Base-by-base conservation (phyloP, 2,888 invertebrate species). In the Lepidonotus clava region DNA sequence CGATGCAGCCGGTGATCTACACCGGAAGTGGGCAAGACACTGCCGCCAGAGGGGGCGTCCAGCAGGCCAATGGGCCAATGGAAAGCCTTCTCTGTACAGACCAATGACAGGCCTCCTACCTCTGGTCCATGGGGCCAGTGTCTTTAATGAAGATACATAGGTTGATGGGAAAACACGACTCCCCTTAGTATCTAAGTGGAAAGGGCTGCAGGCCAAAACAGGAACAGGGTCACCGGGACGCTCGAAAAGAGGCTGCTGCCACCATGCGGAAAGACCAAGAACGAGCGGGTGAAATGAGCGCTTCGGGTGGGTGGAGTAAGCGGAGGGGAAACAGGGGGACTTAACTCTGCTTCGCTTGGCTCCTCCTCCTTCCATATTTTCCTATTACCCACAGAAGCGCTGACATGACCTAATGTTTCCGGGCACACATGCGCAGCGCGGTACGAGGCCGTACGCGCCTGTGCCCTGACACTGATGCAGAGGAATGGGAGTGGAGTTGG, bases 91-190 rank as follows among this genome's bases (percentile, higher is more conserved):
- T 36, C 36, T 71, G 8, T 71, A 38, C 38, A 18, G 66, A 66
- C 66, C 66, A 66, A 66, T 66, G 66, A 28, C 38, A 36, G 71
- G 61, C 61, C 61, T 61, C 24, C 61, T 61, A n/a, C n/a, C 61
- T 71, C 71, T 71, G 38, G 18, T 71, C 71, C 71, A 71, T 71
- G 71, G 71, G 18, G 46, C 8, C 71, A 4, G 71, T 34, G 36
- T 34, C n/a, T 71, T 21, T 71, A 71, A 71, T 71, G 71, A 71
- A 36, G 71, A 71, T 71, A 71, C 71, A 71, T 36, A 38, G 71
- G 36, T 34, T 71, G 71, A 1, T 6, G 14, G 38, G 18, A 71
- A 71, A 71, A 71, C 36, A 71, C 71, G 4, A 38, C 36, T 71
- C 71, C 38, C 71, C 71, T 71, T 71, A 21, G 36, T 11, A 14